Evolutionary conservation across 2,888 invertebrate genomes (phyloP).

Genomic region (Thelaira solivaga): DNA sequence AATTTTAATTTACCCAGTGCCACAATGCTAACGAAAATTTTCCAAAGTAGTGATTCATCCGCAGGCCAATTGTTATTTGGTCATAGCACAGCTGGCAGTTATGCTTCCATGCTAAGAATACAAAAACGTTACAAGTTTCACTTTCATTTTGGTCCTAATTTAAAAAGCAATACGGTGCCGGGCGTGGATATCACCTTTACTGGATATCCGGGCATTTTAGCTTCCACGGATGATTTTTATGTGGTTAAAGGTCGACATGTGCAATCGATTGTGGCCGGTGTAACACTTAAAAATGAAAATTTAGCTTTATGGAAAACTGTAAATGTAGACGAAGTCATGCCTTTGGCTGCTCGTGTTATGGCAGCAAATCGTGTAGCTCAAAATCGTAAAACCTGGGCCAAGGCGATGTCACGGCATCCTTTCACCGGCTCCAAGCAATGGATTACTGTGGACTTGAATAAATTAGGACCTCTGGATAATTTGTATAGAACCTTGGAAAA

Average conservation of each 20-base stretch:
- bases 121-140: constrained; percentile 90
- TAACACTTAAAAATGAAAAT: constrained; percentile 87
- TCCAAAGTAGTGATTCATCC: constrained; percentile 65
- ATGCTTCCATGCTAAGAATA: constrained; percentile 88
- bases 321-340: constrained; percentile 78
- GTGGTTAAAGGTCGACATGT: constrained; percentile 80
- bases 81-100: constrained; percentile 89
- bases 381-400: constrained; percentile 85
- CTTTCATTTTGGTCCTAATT: constrained; percentile 81
- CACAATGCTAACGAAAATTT: constrained; percentile 75
- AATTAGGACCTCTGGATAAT: constrained; percentile 70
- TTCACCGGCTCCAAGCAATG: constrained; percentile 93
- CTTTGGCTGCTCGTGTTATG: constrained; percentile 86
- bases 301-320: constrained; percentile 83
- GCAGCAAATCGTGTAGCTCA: constrained; percentile 89
- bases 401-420: constrained; percentile 83
- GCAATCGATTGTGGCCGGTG: constrained; percentile 84
- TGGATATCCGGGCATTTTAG: constrained; percentile 89
- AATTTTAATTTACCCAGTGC: constrained; percentile 80
- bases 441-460: constrained; percentile 87
- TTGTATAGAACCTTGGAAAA: constrained; percentile 67
- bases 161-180: constrained; percentile 79
- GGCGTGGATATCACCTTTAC: constrained; percentile 86
- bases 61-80: constrained; percentile 82
- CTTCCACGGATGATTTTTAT: constrained; percentile 91